Percentiles rank a stretch among this genome's conserved stretches.
phyloP scores from a whole-genome alignment of 2,888 invertebrate species.

The Eucriotettix oculatus region DNA sequence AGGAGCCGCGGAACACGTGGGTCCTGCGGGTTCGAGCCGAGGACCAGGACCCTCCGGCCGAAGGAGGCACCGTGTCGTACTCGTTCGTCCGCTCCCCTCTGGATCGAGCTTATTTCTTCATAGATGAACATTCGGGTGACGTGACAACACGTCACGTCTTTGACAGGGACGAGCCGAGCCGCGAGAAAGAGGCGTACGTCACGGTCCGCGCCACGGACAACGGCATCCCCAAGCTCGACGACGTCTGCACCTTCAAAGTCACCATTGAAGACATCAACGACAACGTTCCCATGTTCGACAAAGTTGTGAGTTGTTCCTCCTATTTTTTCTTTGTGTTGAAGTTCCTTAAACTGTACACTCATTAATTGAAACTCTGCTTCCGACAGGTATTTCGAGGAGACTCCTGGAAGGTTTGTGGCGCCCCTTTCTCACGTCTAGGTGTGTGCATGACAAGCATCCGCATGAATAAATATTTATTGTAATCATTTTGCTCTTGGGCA shows the following conservation, averaged over 20 bases:
- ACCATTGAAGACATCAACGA: slow-evolving; percentile 87
- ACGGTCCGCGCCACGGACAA: slow-evolving; percentile 87
- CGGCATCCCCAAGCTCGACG: slow-evolving; percentile 76
- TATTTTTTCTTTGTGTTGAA: background rate
- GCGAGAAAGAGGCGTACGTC: slow-evolving; percentile 64
- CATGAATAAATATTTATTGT: too few species aligned
- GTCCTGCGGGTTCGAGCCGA: slow-evolving; percentile 59
- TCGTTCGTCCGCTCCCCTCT: slow-evolving; percentile 60
- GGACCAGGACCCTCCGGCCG: slow-evolving; percentile 43
- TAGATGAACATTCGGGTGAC: slow-evolving; percentile 57
- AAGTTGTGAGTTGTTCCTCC: slow-evolving; percentile 42
- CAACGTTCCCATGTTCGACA: slow-evolving; percentile 66
- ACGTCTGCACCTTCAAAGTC: slow-evolving; percentile 86
- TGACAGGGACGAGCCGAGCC: slow-evolving; percentile 76
- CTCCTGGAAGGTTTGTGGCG: background rate
- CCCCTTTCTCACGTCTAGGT: too few species aligned
- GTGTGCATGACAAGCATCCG: too few species aligned
- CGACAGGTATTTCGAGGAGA: background rate
- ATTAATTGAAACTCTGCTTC: background rate
- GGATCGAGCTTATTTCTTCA: slow-evolving; percentile 60
- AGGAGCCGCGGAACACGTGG: slow-evolving; percentile 49
- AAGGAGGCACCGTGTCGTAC: slow-evolving; percentile 64
- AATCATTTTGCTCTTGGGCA: too few species aligned
- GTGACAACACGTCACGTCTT: slow-evolving; percentile 59
- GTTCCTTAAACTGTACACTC: background rate